Base-by-base conservation (phyloP, 1,140 invertebrate species). In the Bombus affinis region DNA sequence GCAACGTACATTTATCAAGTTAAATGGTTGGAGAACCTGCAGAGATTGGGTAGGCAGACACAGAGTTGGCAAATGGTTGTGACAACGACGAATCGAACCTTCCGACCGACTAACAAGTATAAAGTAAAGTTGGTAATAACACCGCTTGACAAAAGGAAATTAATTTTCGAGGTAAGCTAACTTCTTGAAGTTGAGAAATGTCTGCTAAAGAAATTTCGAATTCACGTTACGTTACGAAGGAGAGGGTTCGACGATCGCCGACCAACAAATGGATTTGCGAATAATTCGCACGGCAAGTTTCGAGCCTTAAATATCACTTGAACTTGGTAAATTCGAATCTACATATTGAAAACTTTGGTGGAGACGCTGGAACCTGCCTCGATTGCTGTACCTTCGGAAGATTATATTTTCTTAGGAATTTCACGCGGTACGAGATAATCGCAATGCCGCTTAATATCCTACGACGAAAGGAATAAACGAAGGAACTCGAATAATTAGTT, bases 1-100 rank as follows among this genome's bases (percentile, higher is more conserved):
- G 74, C 53, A 57, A 18, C 66, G 13, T 73, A 35, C 81, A 83
- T 90, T 90, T 79, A 88, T 90, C 84, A 90, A 78, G 68, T 32
- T 72, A 59, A 72, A 85, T 44, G 77, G 62, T 42, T 5, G 73
- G 18, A 65, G 73, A 59, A 57, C 62, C 18, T 39, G 13, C 37
- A 65, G 32, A 68, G 62, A 75, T 86, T 74, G 22, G 59, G 12
- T 53, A 18, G 35, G 35, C 5, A 47, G 70, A 76, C 65, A 53
- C 18, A 25, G 28, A 39, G 13, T 57, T 83, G 72, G 85, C 80
- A 86, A 86, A 86, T 83, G 74, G 28, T 62, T 47, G 53, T n/a
- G 80, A 83, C 85, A 83, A 81, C 79, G 84, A n/a, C 32, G 44
- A 77, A 42, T 77, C 57, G 75, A 77, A 42, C 53, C 35, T 57